Evolutionary conservation across 2,797 vertebrate species (phyloP), one percentile per base, ranked within the genome.

Genomic region (Choloepus didactylus): DNA sequence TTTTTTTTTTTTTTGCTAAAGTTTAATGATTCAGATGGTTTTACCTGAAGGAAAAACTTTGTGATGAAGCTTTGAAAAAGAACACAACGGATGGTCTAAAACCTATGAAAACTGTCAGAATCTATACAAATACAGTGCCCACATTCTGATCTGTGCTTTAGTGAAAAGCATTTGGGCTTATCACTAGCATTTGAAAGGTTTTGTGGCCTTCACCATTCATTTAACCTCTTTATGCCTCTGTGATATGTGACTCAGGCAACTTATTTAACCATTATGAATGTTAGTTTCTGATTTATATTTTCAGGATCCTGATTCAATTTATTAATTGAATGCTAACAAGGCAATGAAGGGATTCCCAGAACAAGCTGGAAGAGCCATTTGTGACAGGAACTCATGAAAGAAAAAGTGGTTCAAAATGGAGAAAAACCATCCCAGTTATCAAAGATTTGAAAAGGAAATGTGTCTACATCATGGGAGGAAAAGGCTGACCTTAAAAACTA

Each of bases 281-380:
- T 56, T 27, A 21, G 21, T 87, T 93, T 83, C 8, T 18, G 87
- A 97, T 75, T 95, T 38, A 95, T 81, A 77, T 89, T 87, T 92
- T 93, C 41, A 35, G 94, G 95, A 87, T 89, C 41, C 80, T 94
- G 23, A 73, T 95, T 25, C 44, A 88, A 51, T 73, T 85, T 93
- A 97, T 93, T 95, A 97, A 97, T 51, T 95, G 85, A 97, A 95
- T n/a, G 16, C 3, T 95, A 66, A 0, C 21, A 70, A 59, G 81
- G 69, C 97, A 95, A 97, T 95, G 96, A 97, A 95, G 94, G 93
- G n/a, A 97, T 95, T 89, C 93, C 83, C 73, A 94, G 69, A 96
- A 97, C 51, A 69, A 95, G 98, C 81, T 9, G 2, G 35, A 97
- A 97, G 62, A 84, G 51, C 87, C 76, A 62, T 79, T 75, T 96